Evolutionary conservation across 2,888 invertebrate genomes (phyloP).

Genomic region (Erebia palarica): DNA sequence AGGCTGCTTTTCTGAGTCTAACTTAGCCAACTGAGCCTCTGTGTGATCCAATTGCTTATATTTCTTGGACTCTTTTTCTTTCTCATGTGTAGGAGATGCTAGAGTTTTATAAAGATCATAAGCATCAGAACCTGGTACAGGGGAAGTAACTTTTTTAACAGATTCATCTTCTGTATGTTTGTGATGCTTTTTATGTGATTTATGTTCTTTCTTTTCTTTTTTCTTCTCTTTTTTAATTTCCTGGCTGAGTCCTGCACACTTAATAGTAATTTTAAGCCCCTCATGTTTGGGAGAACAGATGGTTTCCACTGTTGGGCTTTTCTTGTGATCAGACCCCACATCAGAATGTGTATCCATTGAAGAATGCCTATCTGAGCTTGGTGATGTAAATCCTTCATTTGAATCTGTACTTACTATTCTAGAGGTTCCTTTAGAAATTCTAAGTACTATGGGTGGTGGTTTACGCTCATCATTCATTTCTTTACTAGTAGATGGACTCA

Average conservation of each 20-base stretch:
- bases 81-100: constrained; percentile 72
- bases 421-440: constrained; percentile 91
- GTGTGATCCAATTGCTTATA: constrained; percentile 60
- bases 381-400: constrained; percentile 83
- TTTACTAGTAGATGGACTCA: constrained; percentile 76
- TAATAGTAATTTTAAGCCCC: constrained; percentile 78
- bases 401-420: constrained; percentile 86
- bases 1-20: constrained; percentile 63
- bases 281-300: constrained; percentile 79
- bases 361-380: constrained; percentile 77
- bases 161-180: constrained; percentile 69
- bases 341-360: constrained; percentile 75
- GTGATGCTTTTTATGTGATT: constrained; percentile 77
- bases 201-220: constrained; percentile 78
- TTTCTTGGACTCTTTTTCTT: constrained; percentile 56
- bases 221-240: constrained; percentile 74
- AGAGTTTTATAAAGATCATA: constrained; percentile 79
- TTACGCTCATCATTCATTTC: constrained; percentile 74
- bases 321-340: constrained; percentile 68
- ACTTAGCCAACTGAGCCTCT: constrained; percentile 64
- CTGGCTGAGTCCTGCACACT: constrained; percentile 69
- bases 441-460: constrained; percentile 92
- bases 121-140: constrained; percentile 74
- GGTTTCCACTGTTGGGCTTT: constrained; percentile 70
- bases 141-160: constrained; percentile 71